Percentiles rank a stretch among this genome's conserved stretches.
phyloP scores from a whole-genome alignment of 2,888 invertebrate species.

The Tinea trinotella region DNA sequence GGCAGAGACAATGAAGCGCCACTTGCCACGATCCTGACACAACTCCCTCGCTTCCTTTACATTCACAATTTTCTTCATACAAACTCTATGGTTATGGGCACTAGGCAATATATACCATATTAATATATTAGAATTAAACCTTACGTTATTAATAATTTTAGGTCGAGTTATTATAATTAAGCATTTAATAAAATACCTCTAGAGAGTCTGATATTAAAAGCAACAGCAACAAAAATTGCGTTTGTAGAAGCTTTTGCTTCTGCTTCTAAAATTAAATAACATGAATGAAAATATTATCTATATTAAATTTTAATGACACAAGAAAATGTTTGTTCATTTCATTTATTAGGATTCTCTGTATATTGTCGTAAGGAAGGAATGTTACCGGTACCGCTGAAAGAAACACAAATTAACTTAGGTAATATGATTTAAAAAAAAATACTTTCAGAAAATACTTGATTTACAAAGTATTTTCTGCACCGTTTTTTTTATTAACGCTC shows the following conservation, averaged over 20 bases:
- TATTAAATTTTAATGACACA: slow-evolving; percentile 1
- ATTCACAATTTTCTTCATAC: no score
- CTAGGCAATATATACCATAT: no score
- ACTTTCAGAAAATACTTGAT: neutral
- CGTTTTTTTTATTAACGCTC: no score
- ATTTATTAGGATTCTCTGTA: neutral
- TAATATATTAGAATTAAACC: no score
- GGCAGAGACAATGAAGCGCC: no score
- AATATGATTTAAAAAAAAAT: neutral
- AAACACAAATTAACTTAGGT: neutral
- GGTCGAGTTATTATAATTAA: no score
- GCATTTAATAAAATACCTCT: neutral
- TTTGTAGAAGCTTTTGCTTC: neutral
- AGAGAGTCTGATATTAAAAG: neutral
- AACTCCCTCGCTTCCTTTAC: no score
- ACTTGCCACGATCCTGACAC: no score
- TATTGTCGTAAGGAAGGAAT: neutral
- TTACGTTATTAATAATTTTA: no score
- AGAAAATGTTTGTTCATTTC: neutral
- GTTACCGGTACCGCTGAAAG: neutral
- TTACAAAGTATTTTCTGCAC: neutral
- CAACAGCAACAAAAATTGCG: neutral
- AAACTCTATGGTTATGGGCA: no score
- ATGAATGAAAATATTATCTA: slow-evolving; percentile 8
- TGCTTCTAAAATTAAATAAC: slow-evolving; percentile 5